phyloP scores from a whole-genome alignment of 53 echinoderm and acorn worm genomes.

The Echinarachnius parma region DNA sequence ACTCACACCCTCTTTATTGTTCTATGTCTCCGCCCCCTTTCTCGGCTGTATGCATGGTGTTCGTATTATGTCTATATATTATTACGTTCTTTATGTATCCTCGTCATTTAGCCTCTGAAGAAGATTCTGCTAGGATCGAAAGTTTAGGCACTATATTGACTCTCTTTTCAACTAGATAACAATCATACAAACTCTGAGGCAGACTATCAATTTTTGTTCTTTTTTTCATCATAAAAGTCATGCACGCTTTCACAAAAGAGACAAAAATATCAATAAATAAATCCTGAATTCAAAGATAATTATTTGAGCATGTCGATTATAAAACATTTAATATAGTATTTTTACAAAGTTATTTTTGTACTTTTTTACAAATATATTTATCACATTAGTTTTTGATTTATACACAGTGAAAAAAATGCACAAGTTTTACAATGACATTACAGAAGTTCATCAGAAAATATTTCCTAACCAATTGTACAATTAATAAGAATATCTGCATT shows the following conservation, averaged over 20 bases:
- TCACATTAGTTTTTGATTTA: conserved; percentile 35
- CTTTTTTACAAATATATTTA: conserved; percentile 52
- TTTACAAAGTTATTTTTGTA: conserved; percentile 51
- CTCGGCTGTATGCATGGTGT: too few species aligned
- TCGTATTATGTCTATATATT: too few species aligned
- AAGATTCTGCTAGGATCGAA: too few species aligned
- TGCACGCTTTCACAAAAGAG: neutral
- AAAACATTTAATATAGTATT: conserved; percentile 53
- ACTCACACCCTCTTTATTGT: too few species aligned
- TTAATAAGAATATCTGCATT: conserved; percentile 9
- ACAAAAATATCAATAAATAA: neutral
- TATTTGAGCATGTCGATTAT: conserved; percentile 23
- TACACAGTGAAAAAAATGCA: conserved; percentile 15
- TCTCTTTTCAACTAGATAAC: too few species aligned
- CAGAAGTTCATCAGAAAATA: conserved; percentile 3
- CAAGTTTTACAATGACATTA: neutral
- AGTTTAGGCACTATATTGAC: too few species aligned
- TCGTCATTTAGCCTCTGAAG: too few species aligned
- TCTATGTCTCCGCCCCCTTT: too few species aligned
- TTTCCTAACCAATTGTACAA: neutral
- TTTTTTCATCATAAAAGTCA: too few species aligned
- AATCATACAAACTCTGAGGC: too few species aligned
- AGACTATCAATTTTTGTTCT: too few species aligned
- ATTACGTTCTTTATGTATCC: too few species aligned
- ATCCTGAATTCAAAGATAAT: neutral